Evolutionary conservation across 2,113 vertebrate species (phyloP).

Genomic region (Corvus cornix): DNA sequence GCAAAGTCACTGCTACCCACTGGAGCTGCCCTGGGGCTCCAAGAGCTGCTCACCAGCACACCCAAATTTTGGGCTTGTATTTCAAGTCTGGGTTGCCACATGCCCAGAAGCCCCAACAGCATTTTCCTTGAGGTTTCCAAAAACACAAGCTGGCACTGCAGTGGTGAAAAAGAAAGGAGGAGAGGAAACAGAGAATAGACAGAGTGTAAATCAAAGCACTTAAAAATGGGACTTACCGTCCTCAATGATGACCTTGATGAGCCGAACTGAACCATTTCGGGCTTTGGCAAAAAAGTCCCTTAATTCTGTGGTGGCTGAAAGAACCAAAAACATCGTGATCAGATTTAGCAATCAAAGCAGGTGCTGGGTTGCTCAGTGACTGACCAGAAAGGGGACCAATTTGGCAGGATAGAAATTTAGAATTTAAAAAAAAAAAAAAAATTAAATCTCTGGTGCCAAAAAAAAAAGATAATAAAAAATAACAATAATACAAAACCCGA

Average conservation of each 20-base stretch:
- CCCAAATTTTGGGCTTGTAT: not conserved
- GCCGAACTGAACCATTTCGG: constrained; percentile 86
- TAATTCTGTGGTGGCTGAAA: constrained; percentile 92
- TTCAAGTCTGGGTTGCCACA: not conserved
- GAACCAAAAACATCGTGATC: constrained; percentile 91
- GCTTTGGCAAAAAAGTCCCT: constrained; percentile 93
- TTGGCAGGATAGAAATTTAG: not conserved
- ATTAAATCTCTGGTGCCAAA: not conserved
- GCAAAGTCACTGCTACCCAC: not conserved
- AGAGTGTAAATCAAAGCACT: not conserved
- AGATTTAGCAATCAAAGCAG: constrained; percentile 11
- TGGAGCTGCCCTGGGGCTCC: not conserved
- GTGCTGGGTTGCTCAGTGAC: not conserved
- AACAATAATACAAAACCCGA: not conserved
- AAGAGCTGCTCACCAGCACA: not conserved
- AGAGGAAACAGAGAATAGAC: not conserved
- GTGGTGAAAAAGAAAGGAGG: not conserved
- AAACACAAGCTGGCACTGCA: not conserved
- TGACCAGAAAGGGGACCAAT: not conserved
- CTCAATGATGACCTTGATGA: constrained; percentile 94
- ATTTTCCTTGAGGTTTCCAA: not conserved
- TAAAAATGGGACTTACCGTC: constrained; percentile 83
- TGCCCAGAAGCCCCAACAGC: not conserved
- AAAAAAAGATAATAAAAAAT: not conserved
- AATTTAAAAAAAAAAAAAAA: not conserved